Conservation (phyloP, 2,797 vertebrate species). For the Alca torda region DNA sequence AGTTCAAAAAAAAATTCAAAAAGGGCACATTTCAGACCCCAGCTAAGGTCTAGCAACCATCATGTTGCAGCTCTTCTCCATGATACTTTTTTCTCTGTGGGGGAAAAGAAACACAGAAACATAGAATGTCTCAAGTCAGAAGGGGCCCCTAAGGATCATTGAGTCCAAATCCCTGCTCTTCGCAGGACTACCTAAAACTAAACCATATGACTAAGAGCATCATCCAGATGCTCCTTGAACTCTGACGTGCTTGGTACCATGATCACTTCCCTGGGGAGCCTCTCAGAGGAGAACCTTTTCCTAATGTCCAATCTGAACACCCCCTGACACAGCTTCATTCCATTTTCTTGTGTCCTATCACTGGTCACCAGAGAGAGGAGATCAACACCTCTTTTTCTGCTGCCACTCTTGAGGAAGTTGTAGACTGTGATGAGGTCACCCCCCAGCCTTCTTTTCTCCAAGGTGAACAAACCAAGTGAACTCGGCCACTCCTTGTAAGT, state of each 20-base stretch:
- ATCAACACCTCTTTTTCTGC: accelerated
- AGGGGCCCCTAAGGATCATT: background rate
- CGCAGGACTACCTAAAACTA: background rate
- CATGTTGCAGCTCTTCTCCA: background rate
- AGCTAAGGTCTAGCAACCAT: background rate
- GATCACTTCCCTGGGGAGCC: too few species aligned
- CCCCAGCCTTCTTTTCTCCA: background rate
- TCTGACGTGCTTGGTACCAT: background rate
- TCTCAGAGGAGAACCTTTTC: background rate
- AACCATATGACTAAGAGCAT: background rate
- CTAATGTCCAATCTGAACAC: background rate
- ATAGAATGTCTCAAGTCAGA: background rate
- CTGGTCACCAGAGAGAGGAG: background rate
- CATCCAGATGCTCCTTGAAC: background rate
- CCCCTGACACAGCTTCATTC: accelerated
- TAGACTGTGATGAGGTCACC: background rate
- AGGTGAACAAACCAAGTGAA: background rate
- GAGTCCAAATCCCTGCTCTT: background rate
- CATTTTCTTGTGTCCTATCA: background rate
- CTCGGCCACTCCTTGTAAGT: accelerated
- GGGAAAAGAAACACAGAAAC: background rate
- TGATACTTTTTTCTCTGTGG: background rate
- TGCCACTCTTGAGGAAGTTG: background rate
- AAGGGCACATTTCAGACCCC: background rate
- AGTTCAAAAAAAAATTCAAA: background rate